Base-by-base conservation (phyloP, 2,888 invertebrate species). In the Malacosoma neustria region DNA sequence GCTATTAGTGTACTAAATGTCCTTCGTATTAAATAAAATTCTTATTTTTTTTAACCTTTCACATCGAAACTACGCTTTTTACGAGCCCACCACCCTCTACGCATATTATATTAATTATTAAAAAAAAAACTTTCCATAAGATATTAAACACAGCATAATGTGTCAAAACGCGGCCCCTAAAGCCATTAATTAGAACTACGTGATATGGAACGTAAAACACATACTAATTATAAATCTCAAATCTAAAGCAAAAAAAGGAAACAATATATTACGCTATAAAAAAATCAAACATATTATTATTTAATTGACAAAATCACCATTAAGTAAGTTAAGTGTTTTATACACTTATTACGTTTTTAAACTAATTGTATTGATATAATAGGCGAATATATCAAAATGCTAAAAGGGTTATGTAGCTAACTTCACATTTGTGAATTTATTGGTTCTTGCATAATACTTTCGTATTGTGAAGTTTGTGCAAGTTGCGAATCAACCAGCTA, bases 261-360 rank as follows among this genome's bases (percentile, higher is more conserved):
- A 45, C 39, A 39, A 45, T 47, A 57, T 33, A 33, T 39, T 43
- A 45, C 51, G 41, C 43, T 5, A 22, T 22, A 22, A n/a, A n/a
- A 22, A 22, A 22, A 22, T 22, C 22, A 22, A 22, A 22, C 22
- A 5, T 22, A 22, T 22, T 3, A 7, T 7, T 22, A 7, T 22
- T 54, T 79, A 81, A 82, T 81, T 82, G 82, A 84, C 81, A 62
- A 70, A 72, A 73, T 62, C 63, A 72, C 69, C 62, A 61, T 66
- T 67, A 58, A 51, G 38, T 61, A 63, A 64, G 51, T 69, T 67
- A 58, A 51, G 38, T 61, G 62, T 64, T 52, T 69, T 68, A 68
- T 59, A 39, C 33, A 13, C 22, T 22, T 22, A n/a, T n/a, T n/a
- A n/a, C n/a, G n/a, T n/a, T n/a, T n/a, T n/a, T n/a, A n/a, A n/a